Conservation (phyloP, 2,113 vertebrate species). For the Sinocyclocheilus rhinocerous region DNA sequence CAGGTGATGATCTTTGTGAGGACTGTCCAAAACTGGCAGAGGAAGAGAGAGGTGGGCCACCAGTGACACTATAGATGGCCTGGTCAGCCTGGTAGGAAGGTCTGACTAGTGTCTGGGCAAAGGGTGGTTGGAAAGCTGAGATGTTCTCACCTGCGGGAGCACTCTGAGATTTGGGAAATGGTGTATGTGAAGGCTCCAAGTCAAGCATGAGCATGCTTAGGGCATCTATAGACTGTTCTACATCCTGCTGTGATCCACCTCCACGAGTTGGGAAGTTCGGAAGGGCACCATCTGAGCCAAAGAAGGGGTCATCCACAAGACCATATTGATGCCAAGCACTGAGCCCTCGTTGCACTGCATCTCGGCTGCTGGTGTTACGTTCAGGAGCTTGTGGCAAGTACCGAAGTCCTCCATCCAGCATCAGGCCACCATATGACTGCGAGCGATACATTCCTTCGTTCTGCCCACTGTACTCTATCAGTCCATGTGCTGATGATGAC, state of each 20-base stretch:
- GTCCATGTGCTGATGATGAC: conserved; percentile 78
- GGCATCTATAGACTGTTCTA: conserved; percentile 91
- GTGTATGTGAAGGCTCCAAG: conserved; percentile 77
- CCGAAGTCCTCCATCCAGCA: conserved; percentile 73
- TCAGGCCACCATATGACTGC: conserved; percentile 81
- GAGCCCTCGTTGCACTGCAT: conserved; percentile 93
- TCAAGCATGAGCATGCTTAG: conserved; percentile 96
- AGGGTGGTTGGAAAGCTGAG: conserved; percentile 77
- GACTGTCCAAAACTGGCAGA: conserved; percentile 55
- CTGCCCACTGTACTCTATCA: conserved; percentile 75
- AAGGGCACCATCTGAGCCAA: conserved; percentile 80
- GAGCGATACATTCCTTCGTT: conserved; percentile 79
- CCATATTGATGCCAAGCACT: conserved; percentile 90
- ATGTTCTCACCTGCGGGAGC: conserved; percentile 78
- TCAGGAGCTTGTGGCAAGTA: conserved; percentile 78
- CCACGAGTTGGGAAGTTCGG: conserved; percentile 80
- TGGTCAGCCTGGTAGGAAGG: conserved; percentile 78
- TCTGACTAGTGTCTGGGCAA: conserved; percentile 71
- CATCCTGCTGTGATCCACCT: conserved; percentile 85
- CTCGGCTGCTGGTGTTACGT: conserved; percentile 90
- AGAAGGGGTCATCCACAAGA: conserved; percentile 76
- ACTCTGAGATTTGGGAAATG: conserved; percentile 89
- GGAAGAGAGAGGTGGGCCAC: conserved; percentile 36
- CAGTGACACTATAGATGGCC: conserved; percentile 70
- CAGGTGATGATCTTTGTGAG: conserved; percentile 50